phyloP scores from a whole-genome alignment of 2,113 vertebrate genomes.

The Nothocercus nigrocapillus region DNA sequence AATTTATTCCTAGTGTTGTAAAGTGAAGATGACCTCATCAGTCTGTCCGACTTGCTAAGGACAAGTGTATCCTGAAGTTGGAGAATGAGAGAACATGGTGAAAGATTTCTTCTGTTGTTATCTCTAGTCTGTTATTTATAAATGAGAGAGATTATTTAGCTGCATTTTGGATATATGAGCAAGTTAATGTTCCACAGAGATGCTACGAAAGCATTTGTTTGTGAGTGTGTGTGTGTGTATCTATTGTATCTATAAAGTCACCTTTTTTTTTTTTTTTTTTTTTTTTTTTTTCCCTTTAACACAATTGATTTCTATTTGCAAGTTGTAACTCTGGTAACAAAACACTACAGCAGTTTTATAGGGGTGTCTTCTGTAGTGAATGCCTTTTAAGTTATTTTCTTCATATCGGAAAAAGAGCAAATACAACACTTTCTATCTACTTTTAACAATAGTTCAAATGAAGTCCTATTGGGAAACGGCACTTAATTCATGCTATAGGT shows the following conservation, averaged over 20 bases:
- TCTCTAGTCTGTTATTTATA: not conserved
- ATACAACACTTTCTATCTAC: not conserved
- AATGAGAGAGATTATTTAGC: not conserved
- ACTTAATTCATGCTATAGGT: accelerated
- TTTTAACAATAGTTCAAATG: not conserved
- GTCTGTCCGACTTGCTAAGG: not conserved
- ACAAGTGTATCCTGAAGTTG: not conserved
- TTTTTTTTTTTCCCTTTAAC: not conserved
- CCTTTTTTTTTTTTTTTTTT: not conserved
- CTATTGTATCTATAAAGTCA: accelerated
- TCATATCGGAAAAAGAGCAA: not conserved
- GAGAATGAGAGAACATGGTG: not conserved
- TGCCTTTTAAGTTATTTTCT: not conserved
- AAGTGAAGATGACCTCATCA: not conserved
- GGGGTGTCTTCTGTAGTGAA: not conserved
- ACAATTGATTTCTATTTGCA: not conserved
- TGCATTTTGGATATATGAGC: not conserved
- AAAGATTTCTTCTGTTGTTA: not conserved
- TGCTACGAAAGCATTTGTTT: not conserved
- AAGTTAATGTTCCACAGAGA: not conserved
- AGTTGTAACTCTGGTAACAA: not conserved
- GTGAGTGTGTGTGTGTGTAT: not conserved
- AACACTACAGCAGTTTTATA: not conserved
- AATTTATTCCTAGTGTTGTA: not conserved
- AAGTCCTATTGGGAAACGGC: not conserved